These are phyloP conservation scores for Scartelaos histophorus DNA, from an alignment of 2,113 vertebrate species.

Conservation along the genomic window DNA sequence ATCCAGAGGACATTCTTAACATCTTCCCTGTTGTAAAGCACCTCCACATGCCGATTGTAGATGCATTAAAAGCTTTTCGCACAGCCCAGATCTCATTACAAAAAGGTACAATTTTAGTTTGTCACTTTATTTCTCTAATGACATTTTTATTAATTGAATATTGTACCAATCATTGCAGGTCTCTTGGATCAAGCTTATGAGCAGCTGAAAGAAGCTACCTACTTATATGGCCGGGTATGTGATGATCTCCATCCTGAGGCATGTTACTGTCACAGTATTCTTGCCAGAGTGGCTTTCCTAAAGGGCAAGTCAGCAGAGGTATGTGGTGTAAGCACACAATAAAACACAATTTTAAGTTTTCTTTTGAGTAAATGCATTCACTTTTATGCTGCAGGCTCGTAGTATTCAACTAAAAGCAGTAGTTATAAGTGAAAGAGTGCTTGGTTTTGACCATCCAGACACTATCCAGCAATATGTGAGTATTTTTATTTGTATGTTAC, in stretches of 20 bases:
- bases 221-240: conserved; percentile 77
- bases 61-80: conserved; percentile 64
- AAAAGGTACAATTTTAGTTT: conserved; percentile 69
- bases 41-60: conserved; percentile 64
- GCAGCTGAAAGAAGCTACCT: conserved; percentile 76
- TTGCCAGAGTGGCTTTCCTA: conserved; percentile 77
- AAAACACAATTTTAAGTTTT: background rate
- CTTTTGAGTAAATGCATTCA: background rate
- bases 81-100: conserved; percentile 73
- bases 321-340: background rate
- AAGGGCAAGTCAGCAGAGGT: conserved; percentile 75
- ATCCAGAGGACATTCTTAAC: conserved; percentile 81
- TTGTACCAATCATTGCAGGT: conserved; percentile 58
- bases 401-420: conserved; percentile 80
- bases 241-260: conserved; percentile 80
- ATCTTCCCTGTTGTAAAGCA: conserved; percentile 82
- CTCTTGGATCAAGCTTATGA: conserved; percentile 77
- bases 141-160: background rate
- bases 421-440: conserved; percentile 80
- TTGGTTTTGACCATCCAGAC: conserved; percentile 81
- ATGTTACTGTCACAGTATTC: conserved; percentile 72
- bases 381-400: conserved; percentile 72
- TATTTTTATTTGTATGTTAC: background rate
- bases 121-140: background rate
- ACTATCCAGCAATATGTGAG: conserved; percentile 84